Evolutionary conservation across 2,888 invertebrate genomes (phyloP).

Genomic region (Scaeva pyrastri): DNA sequence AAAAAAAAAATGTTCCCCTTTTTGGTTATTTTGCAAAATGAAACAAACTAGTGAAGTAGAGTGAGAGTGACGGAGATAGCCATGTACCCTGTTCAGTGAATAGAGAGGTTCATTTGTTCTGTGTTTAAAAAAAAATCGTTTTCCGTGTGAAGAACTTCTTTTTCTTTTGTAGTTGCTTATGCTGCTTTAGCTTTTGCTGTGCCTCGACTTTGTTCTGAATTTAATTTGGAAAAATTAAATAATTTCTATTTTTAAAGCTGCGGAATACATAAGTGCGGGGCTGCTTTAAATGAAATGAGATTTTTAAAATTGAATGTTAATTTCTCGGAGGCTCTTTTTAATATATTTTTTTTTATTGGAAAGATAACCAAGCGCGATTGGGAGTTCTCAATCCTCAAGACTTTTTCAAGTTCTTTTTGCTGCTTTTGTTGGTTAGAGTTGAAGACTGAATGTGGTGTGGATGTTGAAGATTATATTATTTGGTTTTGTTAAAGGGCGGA

Average conservation of each 20-base stretch:
- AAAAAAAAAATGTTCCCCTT: slow-evolving; percentile 43
- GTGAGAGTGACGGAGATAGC: slow-evolving; percentile 54
- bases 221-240: slow-evolving; percentile 43
- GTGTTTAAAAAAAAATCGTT: slow-evolving; percentile 10
- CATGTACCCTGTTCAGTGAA: slow-evolving; percentile 19
- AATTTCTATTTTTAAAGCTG: slow-evolving; percentile 42
- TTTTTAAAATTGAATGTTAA: slow-evolving; percentile 22
- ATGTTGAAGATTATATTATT: slow-evolving; percentile 19
- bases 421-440: slow-evolving; percentile 53
- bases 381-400: neutral
- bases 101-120: slow-evolving; percentile 59
- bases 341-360: slow-evolving; percentile 23
- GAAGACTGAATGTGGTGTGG: slow-evolving; percentile 22
- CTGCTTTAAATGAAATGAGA: neutral
- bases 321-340: neutral
- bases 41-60: slow-evolving; percentile 53
- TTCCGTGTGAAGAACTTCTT: slow-evolving; percentile 33
- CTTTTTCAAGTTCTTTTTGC: neutral
- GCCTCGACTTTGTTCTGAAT: slow-evolving; percentile 7
- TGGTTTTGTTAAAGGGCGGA: slow-evolving; percentile 43
- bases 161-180: slow-evolving; percentile 19
- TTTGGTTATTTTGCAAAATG: slow-evolving; percentile 55
- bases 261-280: neutral
- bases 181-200: neutral
- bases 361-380: neutral